Conservation (phyloP, 2,797 vertebrate genomes). For the Simalia tracyae region DNA sequence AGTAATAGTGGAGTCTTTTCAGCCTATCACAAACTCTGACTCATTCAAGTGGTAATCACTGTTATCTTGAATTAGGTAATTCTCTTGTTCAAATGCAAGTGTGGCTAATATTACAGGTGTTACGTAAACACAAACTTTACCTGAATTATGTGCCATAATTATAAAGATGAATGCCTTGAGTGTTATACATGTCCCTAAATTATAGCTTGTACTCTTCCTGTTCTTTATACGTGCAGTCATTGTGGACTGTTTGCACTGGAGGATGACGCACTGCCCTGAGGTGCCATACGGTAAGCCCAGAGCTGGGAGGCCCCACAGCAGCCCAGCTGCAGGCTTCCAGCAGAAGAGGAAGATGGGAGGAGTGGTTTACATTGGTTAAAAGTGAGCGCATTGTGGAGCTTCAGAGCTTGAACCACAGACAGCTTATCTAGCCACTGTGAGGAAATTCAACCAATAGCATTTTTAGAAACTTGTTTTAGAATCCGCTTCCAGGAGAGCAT, state of each 20-base stretch:
- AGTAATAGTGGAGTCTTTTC: neutral
- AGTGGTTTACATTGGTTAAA: neutral
- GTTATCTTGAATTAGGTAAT: conserved; percentile 1
- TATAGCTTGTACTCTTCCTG: conserved; percentile 15
- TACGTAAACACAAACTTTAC: conserved; percentile 56
- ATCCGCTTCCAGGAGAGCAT: neutral
- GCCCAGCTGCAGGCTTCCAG: neutral
- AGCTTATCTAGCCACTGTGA: neutral
- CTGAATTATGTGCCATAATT: conserved; percentile 48
- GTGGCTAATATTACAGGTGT: conserved; percentile 8
- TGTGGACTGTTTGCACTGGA: neutral
- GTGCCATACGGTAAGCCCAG: neutral
- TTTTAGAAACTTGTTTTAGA: conserved; percentile 5
- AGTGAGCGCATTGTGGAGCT: neutral
- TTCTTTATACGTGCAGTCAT: neutral
- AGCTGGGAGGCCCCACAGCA: neutral
- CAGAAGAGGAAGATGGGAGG: neutral
- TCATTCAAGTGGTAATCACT: neutral
- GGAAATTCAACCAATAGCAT: neutral
- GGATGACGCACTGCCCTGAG: neutral
- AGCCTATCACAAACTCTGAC: conserved; percentile 9
- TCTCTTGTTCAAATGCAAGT: conserved; percentile 7
- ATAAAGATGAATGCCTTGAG: conserved; percentile 38
- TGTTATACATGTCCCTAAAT: conserved; percentile 22
- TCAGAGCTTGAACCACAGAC: neutral